Conservation (phyloP, 2,113 vertebrate genomes). For the Dolichotis patagonum region DNA sequence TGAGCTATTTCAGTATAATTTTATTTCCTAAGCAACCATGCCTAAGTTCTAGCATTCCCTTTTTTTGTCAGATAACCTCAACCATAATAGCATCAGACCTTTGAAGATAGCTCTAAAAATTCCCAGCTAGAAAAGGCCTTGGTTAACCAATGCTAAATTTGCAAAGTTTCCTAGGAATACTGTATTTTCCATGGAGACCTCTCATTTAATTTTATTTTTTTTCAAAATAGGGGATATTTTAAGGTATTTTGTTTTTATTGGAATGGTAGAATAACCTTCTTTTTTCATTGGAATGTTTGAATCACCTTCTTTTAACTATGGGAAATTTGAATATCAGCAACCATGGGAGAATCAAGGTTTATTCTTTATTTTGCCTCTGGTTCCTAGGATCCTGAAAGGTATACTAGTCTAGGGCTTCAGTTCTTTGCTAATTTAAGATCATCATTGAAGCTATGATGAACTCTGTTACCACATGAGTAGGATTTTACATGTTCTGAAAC, state of each 20-base stretch:
- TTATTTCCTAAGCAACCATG: not conserved
- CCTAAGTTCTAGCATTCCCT: not conserved
- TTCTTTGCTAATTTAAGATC: not conserved
- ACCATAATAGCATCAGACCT: not conserved
- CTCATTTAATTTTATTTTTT: not conserved
- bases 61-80: not conserved
- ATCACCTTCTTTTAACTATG: not conserved
- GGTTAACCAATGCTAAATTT: not conserved
- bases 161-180: not conserved
- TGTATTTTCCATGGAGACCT: not conserved
- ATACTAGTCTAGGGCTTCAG: not conserved
- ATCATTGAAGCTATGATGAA: not conserved
- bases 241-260: not conserved
- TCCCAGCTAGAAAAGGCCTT: not conserved
- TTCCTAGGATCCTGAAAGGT: not conserved
- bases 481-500: not conserved
- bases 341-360: not conserved
- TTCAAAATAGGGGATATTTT: not conserved
- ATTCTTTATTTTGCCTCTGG: not conserved
- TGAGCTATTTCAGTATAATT: not conserved
- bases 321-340: not conserved
- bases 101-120: not conserved
- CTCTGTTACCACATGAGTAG: not conserved
- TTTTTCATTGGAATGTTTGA: not conserved
- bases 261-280: not conserved